These are phyloP conservation scores for Gobio occitaniae DNA, from an alignment of 2,797 vertebrate genomes.

Conservation along the genomic window DNA sequence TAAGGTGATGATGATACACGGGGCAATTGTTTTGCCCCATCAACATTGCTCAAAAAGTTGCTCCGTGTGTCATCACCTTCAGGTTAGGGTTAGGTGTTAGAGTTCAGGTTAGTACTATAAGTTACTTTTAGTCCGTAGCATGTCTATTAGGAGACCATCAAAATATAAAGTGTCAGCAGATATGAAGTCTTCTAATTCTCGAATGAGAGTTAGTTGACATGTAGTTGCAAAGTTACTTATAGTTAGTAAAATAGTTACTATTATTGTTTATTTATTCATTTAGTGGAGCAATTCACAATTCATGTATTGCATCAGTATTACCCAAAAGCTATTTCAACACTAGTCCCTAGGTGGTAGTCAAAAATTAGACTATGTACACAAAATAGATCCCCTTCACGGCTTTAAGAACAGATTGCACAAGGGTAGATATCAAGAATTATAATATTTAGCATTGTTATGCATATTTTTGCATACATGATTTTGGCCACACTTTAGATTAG, in stretches of 20 bases:
- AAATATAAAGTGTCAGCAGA: neutral
- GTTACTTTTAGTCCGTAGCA: neutral
- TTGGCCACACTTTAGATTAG: no score
- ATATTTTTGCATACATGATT: no score
- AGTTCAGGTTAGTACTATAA: neutral
- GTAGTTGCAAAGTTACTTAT: neutral
- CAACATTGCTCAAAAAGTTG: no score
- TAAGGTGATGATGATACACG: no score
- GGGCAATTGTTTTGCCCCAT: no score
- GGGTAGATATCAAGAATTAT: neutral
- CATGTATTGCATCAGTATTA: no score
- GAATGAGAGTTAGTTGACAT: neutral
- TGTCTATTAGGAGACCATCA: neutral
- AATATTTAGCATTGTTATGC: neutral
- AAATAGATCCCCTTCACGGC: neutral
- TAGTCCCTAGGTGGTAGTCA: neutral
- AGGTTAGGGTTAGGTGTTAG: neutral
- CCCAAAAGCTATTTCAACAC: no score
- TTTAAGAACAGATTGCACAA: neutral
- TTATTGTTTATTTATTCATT: neutral
- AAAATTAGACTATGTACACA: neutral
- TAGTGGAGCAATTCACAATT: neutral
- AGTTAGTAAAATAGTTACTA: neutral
- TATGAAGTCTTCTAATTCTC: neutral
- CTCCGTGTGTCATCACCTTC: no score